Evolutionary conservation across 2,113 vertebrate genomes (phyloP), one percentile per base, ranked within the genome.

Genomic region (Oncorhynchus keta): DNA sequence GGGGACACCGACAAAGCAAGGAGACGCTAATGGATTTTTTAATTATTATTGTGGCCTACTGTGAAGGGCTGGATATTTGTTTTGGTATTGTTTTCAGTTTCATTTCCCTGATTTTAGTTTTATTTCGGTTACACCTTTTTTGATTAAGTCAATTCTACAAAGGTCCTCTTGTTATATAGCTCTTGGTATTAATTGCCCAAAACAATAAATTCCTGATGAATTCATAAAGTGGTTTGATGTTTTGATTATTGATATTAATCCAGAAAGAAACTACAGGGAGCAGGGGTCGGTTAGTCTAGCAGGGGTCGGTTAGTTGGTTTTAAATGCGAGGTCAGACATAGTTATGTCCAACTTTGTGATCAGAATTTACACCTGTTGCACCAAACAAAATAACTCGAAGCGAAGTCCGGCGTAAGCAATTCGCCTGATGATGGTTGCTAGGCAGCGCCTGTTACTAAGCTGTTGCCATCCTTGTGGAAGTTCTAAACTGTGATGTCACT

Each of bases 41-140:
- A 73, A 18, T 67, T 74, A 75, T 75, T 75, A 76, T 77, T 82
- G 79, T 82, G 62, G 74, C 79, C 79, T 83, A 83, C 81, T 85
- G 85, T 85, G 83, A 85, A 85, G 73, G 79, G 81, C 81, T 85
- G 77, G 75, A 80, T 83, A 77, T 83, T 65, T 75, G 57, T 62
- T 78, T 81, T 78, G 83, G 77, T 83, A 77, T 70, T 76, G 75
- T 62, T 76, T 85, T 79, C 30, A 73, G 75, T 70, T 45, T 24
- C 9, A n/a, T 28, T 51, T 39, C 45, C 70, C 55, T 57, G 62
- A 78, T 79, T 79, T 22, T 79, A 81, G 77, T 75, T 83, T 83
- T 22, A 22, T 73, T 81, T 86, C 72, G 70, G 68, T 85, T 79
- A 72, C 62, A 70, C 22, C 22, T 64, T 72, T 66, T 79, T 73